Conservation (phyloP, 2,113 vertebrate genomes). For the Dendropsophus ebraccatus region DNA sequence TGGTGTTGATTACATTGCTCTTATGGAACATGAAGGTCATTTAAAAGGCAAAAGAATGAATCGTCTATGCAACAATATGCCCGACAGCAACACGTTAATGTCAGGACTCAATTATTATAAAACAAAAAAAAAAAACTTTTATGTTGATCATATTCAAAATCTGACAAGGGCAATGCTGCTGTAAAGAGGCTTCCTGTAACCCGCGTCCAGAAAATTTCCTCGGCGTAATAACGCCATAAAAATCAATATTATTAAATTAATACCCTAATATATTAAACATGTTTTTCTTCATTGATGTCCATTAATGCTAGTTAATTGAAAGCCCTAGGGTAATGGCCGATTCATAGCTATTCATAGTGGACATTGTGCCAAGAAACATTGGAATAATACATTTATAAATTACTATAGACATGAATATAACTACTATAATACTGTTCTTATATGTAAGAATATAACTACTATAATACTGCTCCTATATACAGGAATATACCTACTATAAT, state of each 20-base stretch:
- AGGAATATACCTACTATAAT: no score
- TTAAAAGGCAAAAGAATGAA: constrained; percentile 81
- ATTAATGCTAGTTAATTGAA: not conserved
- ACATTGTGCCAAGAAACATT: no score
- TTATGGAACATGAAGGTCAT: constrained; percentile 90
- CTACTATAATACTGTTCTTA: no score
- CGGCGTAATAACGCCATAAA: not conserved
- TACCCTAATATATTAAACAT: not conserved
- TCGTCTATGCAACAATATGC: constrained; percentile 85
- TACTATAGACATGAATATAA: no score
- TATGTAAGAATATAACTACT: no score
- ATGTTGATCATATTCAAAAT: constrained; percentile 89
- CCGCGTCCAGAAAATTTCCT: not conserved
- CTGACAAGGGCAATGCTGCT: constrained; percentile 72
- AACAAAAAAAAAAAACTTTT: constrained; percentile 57
- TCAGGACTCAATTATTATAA: constrained; percentile 96
- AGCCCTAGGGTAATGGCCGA: no score
- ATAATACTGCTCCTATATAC: no score
- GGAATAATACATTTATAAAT: no score
- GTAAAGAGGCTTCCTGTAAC: constrained; percentile 62
- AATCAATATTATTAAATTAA: not conserved
- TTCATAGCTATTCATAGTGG: no score
- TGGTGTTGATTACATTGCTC: constrained; percentile 96
- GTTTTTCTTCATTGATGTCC: not conserved
- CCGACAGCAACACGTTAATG: constrained; percentile 98